Evolutionary conservation across 2,888 invertebrate genomes (phyloP), one percentile per base, ranked within the genome.

Genomic region (Rhamphomyia laevipes): DNA sequence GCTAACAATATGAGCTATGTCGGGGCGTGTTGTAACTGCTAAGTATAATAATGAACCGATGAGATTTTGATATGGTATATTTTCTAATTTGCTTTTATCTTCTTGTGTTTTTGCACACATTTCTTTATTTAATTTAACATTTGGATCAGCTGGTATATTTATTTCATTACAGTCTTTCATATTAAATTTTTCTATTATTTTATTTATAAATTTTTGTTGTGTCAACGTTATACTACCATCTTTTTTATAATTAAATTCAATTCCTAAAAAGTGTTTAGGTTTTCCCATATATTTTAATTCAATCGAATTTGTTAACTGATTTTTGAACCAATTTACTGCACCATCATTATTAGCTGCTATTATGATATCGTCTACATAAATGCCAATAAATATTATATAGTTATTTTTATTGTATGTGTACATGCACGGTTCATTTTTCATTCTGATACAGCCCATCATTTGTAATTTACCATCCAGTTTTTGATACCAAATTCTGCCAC

Each of bases 1-100:
- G 38, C 46, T 53, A 15, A 55, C 53, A 4, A 47, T 46, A 15
- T 45, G 50, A 5, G 53, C 40, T n/a, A 55, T 53, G 15, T 55
- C 52, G 12, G 56, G 54, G 2, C 49, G 40, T 2, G 55, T 54
- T 12, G 50, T 53, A 12, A 53, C 51, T 13, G 56, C 45, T 12
- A 56, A n/a, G 31, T 56, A 56, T 51, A 56, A 51, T 10, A 56
- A 30, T 4, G 55, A 49, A 10, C 55, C 56, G 12, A 58, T 56
- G 27, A 55, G 13, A 10, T 43, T 52, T 49, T 59, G 54, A 40
- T 45, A 43, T n/a, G 47, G 48, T 33, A 31, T 15, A 13, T 46
- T 18, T 12, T 46, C 13, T 40, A 51, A n/a, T n/a, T n/a, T n/a
- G n/a, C n/a, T n/a, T 27, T 6, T 51, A 15, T 40, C 41, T 41